phyloP scores from a whole-genome alignment of 2,888 invertebrate species.

The Ormyrus pomaceus region DNA sequence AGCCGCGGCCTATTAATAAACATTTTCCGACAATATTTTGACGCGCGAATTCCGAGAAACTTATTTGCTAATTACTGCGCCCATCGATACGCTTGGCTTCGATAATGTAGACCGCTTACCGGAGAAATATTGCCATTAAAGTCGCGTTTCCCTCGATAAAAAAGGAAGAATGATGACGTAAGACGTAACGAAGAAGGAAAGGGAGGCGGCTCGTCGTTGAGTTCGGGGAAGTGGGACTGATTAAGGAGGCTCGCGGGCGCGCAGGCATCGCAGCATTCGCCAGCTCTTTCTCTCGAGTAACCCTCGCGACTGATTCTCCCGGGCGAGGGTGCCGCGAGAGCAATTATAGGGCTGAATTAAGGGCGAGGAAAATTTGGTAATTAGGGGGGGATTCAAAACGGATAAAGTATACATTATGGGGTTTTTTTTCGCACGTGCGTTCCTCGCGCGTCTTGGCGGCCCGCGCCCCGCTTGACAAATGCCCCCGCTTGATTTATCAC shows the following conservation, averaged over 20 bases:
- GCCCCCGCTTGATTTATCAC: slow-evolving; percentile 18
- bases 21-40: slow-evolving; percentile 41
- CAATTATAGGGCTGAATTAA: slow-evolving; percentile 75
- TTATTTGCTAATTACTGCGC: too few relatives aligned
- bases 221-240: slow-evolving; percentile 58
- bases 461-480: background rate
- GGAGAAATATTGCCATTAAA: slow-evolving; percentile 57
- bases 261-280: slow-evolving; percentile 59
- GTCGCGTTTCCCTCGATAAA: slow-evolving; percentile 60
- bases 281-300: slow-evolving; percentile 1
- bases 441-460: background rate
- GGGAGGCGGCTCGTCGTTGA: slow-evolving; percentile 17
- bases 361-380: slow-evolving; percentile 75
- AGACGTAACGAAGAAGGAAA: slow-evolving; percentile 57
- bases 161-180: slow-evolving; percentile 61
- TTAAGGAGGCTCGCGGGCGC: slow-evolving; percentile 61
- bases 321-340: slow-evolving; percentile 66
- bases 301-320: slow-evolving; percentile 57
- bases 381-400: slow-evolving; percentile 71
- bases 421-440: slow-evolving; percentile 39
- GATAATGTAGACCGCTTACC: background rate
- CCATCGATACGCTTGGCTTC: slow-evolving; percentile 10
- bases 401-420: slow-evolving; percentile 63
- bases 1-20: slow-evolving; percentile 40
- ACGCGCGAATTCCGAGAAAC: background rate